phyloP scores from a whole-genome alignment of 2,113 vertebrate species.

The Chelonoidis abingdonii region DNA sequence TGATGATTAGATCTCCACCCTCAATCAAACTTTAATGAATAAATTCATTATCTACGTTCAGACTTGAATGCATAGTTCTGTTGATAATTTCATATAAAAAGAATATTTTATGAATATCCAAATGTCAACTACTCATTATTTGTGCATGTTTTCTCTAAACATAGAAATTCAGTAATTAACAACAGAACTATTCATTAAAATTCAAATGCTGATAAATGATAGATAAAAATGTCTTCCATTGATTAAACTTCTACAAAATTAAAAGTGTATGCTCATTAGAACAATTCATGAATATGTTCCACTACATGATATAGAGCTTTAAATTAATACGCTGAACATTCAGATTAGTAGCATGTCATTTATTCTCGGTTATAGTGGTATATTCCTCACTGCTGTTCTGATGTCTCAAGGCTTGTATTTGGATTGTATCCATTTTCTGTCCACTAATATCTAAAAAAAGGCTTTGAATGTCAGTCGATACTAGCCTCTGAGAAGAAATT shows the following conservation, averaged over 20 bases:
- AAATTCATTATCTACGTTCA: not conserved
- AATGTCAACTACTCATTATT: not conserved
- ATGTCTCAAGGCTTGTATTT: not conserved
- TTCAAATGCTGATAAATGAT: fast-evolving
- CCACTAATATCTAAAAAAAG: not conserved
- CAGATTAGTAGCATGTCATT: not conserved
- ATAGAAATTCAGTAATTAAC: not conserved
- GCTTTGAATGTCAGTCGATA: not conserved
- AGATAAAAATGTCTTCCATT: not conserved
- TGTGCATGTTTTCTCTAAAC: not conserved
- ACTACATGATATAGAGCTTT: not conserved
- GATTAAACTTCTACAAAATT: not conserved
- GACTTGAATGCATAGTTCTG: not conserved
- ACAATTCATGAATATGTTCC: not conserved
- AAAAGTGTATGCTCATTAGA: not conserved
- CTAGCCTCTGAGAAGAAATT: not conserved
- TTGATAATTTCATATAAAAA: not conserved
- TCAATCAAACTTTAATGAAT: not conserved
- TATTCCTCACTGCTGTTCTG: not conserved
- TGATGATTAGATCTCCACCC: not conserved
- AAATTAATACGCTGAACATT: not conserved
- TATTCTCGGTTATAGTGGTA: not conserved
- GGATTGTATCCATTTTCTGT: not conserved
- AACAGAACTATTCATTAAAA: not conserved
- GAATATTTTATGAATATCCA: not conserved